A percentile compares a stretch with the other conserved stretches of the same genome.
Evolutionary conservation across 2,797 vertebrate species (phyloP).

Genomic region (Gymnopithys bicolor): DNA sequence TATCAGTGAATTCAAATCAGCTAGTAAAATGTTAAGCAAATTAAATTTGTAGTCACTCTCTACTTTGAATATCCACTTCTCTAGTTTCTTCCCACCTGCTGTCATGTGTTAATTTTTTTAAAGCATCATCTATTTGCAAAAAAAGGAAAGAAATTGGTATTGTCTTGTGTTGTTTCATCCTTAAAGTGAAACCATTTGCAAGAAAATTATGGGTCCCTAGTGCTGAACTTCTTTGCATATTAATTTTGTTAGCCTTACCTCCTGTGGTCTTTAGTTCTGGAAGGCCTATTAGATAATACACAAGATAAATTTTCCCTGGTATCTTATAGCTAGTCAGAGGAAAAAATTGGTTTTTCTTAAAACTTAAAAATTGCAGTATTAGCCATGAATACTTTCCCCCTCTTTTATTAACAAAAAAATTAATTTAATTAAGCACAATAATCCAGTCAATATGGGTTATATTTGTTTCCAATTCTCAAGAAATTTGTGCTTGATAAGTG

Average conservation of each 20-base stretch:
- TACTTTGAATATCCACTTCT: constrained; percentile 88
- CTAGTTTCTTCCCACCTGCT: constrained; percentile 91
- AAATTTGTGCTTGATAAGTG: constrained; percentile 20
- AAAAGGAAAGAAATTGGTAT: constrained; percentile 85
- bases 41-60: constrained; percentile 80
- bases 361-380: constrained; percentile 72
- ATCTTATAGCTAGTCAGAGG: constrained; percentile 72
- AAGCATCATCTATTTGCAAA: constrained; percentile 85
- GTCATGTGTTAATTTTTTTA: constrained; percentile 91
- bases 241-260: constrained; percentile 99
- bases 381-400: constrained; percentile 10
- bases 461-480: constrained; percentile 40
- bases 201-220: constrained; percentile 97
- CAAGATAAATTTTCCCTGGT: constrained; percentile 84
- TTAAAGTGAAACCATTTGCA: constrained; percentile 94
- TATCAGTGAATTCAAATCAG: constrained; percentile 84
- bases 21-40: constrained; percentile 89
- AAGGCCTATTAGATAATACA: constrained; percentile 91
- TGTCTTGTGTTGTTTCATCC: constrained; percentile 92
- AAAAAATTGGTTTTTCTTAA: constrained; percentile 66
- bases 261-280: constrained; percentile 89
- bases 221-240: constrained; percentile 97
- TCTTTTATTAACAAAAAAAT: constrained; percentile 67
- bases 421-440: constrained; percentile 68
- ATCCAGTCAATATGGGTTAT: constrained; percentile 61